phyloP scores from a whole-genome alignment of 92 coral and sea anemone genomes.

The Anthopleura xanthogrammica region DNA sequence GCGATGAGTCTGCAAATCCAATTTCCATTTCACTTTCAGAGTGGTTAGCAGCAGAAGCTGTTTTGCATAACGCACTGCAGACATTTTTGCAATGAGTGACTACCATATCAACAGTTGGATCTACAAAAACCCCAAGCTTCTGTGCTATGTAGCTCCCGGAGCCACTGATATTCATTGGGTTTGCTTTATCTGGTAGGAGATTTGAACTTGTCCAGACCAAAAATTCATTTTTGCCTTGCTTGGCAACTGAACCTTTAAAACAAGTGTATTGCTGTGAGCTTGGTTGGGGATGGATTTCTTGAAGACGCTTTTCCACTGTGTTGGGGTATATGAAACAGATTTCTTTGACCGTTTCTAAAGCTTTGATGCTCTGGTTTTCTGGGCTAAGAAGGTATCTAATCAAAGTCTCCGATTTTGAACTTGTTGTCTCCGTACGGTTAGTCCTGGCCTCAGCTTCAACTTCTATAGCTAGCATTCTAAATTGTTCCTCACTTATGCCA shows the following conservation, averaged over 20 bases:
- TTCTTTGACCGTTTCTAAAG: background rate
- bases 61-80: slow-evolving; percentile 30
- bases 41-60: too few relatives aligned
- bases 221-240: too few relatives aligned
- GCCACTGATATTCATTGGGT: too few relatives aligned
- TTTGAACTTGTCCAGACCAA: too few relatives aligned
- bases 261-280: too few relatives aligned
- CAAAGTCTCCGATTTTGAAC: slow-evolving; percentile 39
- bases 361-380: too few relatives aligned
- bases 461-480: slow-evolving; percentile 45
- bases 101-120: slow-evolving; percentile 58
- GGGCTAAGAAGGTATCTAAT: slow-evolving; percentile 36
- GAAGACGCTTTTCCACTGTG: too few relatives aligned
- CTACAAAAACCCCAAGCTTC: too few relatives aligned
- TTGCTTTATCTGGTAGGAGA: background rate
- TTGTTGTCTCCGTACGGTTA: slow-evolving; percentile 19
- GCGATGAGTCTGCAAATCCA: background rate
- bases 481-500: slow-evolving; percentile 35
- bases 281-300: too few relatives aligned
- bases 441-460: slow-evolving; percentile 43
- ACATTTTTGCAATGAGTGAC: slow-evolving; percentile 57
- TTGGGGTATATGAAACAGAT: slow-evolving; percentile 34
- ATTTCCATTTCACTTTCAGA: background rate
- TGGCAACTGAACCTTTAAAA: too few relatives aligned
- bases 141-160: too few relatives aligned